Base-by-base conservation (phyloP, 1,140 invertebrate species). In the Anthonomus grandis region DNA sequence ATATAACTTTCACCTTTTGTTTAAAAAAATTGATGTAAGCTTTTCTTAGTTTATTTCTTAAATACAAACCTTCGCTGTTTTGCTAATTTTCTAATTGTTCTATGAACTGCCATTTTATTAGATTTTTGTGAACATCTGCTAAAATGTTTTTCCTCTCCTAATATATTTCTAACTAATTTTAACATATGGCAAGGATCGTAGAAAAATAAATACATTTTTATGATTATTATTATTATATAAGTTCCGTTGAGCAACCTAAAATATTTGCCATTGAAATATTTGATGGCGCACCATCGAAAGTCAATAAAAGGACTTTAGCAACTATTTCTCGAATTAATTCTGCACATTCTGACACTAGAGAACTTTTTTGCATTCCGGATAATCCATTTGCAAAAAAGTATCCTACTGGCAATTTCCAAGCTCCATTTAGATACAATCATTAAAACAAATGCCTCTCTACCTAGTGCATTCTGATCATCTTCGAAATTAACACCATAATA, bases 81-180 rank as follows among this genome's bases (percentile, higher is more conserved):
- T 51, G 49, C 41, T 31, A 22, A 6, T 17, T n/a, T 19, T 49
- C 37, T 13, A 49, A 37, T 45, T 46, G 17, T 18, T 37, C n/a
- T 3, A 48, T 6, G 48, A 13, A 56, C 10, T 18, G 3, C n/a
- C 37, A 48, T 24, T 56, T 39, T 24, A 56, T 56, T 4, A 36
- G 17, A 55, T 55, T 25, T 9, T 10, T 25, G 34, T 53, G 21
- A 46, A 55, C 38, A 54, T 0, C 8, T 44, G 4, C 10, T 21
- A 19, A 8, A 42, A 31, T 8, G 4, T 23, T 44, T 41, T 52
- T 22, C 50, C 36, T 50, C 56, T 41, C 3, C 52, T 45, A 42
- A 60, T 50, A 31, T 18, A 31, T 60, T 60, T 22, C 52, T 42
- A 10, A 60, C 44, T 39, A 62, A 50, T 49, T 62, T 57, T 15